Base-by-base conservation (phyloP, 2,888 invertebrate species). In the Sarcophaga caerulescens region DNA sequence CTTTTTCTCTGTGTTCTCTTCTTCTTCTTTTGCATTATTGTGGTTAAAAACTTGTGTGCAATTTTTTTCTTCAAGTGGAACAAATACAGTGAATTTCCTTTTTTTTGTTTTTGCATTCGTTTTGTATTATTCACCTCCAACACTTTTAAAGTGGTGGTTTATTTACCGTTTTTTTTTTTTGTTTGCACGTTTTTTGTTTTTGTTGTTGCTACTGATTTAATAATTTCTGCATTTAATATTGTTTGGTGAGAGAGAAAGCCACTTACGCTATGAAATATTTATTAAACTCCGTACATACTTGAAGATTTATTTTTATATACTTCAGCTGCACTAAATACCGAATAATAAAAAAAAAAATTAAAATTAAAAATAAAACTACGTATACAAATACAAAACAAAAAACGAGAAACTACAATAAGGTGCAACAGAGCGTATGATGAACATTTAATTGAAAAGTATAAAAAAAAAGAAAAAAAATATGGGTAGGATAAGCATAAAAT, bases 361-460 rank as follows among this genome's bases (percentile, higher is more conserved):
- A 35, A 6, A 12, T 23, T 52, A n/a, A 25, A 14, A 59, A 19
- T 19, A 17, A 10, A 12, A 25, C n/a, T 59, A 5, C 14, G 11
- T n/a, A 11, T n/a, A 4, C 21, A 19, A 45, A 17, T 45, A 45
- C 3, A 17, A n/a, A n/a, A 57, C 1, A 52, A 52, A 52, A 52
- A 69, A 63, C 52, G 68, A 47, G 59, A 73, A 62, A 12, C 19
- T 35, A 52, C 52, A 68, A 52, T n/a, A 57, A 73, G 47, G 52
- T 83, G 77, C 85, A 83, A 4, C 80, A 17, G 69, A 77, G 83
- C 85, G 73, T 81, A 77, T 77, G 75, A 87, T 82, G 73, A 87
- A 82, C 71, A 84, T 87, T 87, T 76, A 87, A 82, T 87, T 84
- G 79, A 79, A 84, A 65, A 17, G 57, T 19, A 70, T 47, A 65